Base-by-base conservation (phyloP, 2,888 invertebrate genomes). In the Phorcus lineatus region DNA sequence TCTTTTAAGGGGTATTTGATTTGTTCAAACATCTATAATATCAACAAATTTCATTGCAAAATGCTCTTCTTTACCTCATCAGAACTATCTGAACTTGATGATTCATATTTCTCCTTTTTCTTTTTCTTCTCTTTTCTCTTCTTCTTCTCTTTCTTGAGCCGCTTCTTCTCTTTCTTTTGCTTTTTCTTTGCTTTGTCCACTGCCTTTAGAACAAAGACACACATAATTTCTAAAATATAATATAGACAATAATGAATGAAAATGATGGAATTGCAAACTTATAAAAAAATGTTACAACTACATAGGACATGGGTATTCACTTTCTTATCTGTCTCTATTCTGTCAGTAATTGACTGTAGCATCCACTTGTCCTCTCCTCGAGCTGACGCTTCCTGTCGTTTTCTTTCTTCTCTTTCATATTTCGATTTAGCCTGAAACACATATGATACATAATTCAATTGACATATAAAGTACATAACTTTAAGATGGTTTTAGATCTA, bases 291-390 rank as follows among this genome's bases (percentile, higher is more conserved):
- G n/a, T n/a, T n/a, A n/a, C n/a, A n/a, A n/a, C n/a, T n/a, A n/a
- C n/a, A n/a, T n/a, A n/a, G n/a, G n/a, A n/a, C n/a, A 31, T 2
- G 47, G 3, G 9, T 31, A 11, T 17, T 66, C 74, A 91, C 91
- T 84, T 89, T 82, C 80, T 88, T 80, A 79, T 92, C 90, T 62
- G 84, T 81, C 13, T 87, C 85, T n/a, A 93, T 83, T 75, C 92
- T 86, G 2, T 91, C 90, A 78, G 92, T 92, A 16, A 94, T 91
- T 2, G 92, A 90, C n/a, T 93, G 92, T 36, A 94, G 86, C 92
- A 94, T 93, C 94, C 94, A 94, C 57, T 95, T 89, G 70, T 90
- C 92, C 52, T 92, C 91, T 31, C 92, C 92, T 54, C 87, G 81
- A 36, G 84, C 79, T 57, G 86, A 87, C 3, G 90, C 90, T 54